These are phyloP conservation scores for Andricus curvator DNA, from an alignment of 2,888 invertebrate species.

Conservation along the genomic window DNA sequence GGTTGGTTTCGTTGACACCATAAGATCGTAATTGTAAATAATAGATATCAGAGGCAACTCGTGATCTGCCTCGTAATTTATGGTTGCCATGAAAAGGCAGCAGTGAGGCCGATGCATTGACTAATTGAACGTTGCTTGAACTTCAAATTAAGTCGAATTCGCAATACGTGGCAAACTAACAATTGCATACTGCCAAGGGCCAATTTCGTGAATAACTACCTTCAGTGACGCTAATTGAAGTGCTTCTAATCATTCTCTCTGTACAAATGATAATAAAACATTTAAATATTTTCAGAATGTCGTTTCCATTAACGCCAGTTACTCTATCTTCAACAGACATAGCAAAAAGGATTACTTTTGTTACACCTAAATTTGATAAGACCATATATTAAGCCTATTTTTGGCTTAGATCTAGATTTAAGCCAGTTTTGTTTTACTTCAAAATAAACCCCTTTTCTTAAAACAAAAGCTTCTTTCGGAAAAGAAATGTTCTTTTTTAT, in stretches of 20 bases:
- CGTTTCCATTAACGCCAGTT: not conserved
- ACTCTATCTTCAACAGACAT: too few relatives aligned
- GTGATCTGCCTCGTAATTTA: not conserved
- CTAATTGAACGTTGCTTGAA: not conserved
- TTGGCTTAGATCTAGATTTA: too few relatives aligned
- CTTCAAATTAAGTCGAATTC: slow-evolving; percentile 18
- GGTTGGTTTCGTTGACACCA: not conserved
- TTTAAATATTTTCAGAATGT: not conserved
- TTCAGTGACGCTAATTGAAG: not conserved
- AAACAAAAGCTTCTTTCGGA: too few relatives aligned
- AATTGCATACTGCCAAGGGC: not conserved
- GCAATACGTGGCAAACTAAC: not conserved
- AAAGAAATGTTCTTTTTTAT: too few relatives aligned
- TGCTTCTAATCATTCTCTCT: not conserved
- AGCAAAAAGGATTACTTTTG: too few relatives aligned
- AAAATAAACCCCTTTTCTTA: too few relatives aligned
- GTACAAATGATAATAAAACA: not conserved
- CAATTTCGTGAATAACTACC: not conserved
- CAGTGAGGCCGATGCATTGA: not conserved
- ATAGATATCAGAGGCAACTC: slow-evolving; percentile 10
- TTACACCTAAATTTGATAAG: too few relatives aligned
- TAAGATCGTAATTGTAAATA: slow-evolving; percentile 27
- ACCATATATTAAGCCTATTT: too few relatives aligned
- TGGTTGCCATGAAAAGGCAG: slow-evolving; percentile 5
- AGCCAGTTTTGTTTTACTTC: too few relatives aligned